Conservation (phyloP, 2,113 vertebrate species). For the Oncorhynchus keta region DNA sequence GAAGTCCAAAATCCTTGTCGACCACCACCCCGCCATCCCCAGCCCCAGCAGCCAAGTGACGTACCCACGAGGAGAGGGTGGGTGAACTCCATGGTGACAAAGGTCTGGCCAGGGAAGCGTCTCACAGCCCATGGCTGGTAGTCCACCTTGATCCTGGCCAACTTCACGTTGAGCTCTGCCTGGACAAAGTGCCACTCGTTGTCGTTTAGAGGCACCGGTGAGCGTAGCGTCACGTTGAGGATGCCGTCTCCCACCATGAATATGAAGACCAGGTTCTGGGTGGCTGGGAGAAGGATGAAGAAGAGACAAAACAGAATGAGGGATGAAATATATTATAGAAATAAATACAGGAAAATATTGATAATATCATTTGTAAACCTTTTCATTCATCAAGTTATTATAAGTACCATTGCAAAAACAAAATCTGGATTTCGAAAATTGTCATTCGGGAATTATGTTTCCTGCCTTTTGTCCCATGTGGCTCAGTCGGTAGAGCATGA, state of each 20-base stretch:
- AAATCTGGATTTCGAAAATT: no score
- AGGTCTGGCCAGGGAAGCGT: conserved; percentile 87
- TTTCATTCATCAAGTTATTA: not conserved
- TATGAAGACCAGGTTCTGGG: conserved; percentile 82
- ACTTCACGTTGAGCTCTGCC: conserved; percentile 92
- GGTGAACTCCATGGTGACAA: conserved; percentile 85
- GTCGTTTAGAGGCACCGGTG: conserved; percentile 81
- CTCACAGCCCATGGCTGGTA: conserved; percentile 86
- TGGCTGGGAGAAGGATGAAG: conserved; percentile 67
- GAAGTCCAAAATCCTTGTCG: not conserved
- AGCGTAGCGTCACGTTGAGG: conserved; percentile 83
- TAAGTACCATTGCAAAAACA: not conserved
- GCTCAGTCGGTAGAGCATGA: no score
- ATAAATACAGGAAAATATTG: not conserved
- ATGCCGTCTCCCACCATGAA: conserved; percentile 95
- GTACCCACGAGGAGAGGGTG: conserved; percentile 88
- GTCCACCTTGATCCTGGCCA: conserved; percentile 90
- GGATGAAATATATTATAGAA: not conserved
- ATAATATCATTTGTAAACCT: not conserved
- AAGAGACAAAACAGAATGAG: conserved; percentile 5
- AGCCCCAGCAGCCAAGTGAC: conserved; percentile 27
- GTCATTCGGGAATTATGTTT: no score
- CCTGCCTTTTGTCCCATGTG: no score
- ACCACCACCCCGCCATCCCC: not conserved
- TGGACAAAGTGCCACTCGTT: conserved; percentile 96